These are phyloP conservation scores for Iphiclides podalirius DNA, from an alignment of 2,888 invertebrate genomes.

Conservation along the genomic window DNA sequence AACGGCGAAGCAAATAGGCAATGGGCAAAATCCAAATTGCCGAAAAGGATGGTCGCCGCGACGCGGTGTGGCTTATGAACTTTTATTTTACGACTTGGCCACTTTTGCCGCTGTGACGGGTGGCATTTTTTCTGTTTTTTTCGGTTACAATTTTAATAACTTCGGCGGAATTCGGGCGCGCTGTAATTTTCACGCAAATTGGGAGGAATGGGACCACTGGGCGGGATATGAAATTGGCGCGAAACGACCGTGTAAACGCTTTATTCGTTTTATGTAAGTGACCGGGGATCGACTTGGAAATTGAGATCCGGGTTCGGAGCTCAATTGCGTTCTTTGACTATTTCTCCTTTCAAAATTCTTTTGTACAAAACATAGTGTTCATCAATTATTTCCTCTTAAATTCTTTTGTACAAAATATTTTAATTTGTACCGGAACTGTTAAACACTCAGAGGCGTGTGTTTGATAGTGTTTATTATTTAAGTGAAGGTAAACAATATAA, in stretches of 20 bases:
- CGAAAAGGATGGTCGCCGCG: constrained; percentile 32
- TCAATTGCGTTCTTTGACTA: too few species aligned
- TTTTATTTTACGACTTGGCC: constrained; percentile 40
- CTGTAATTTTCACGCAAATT: constrained; percentile 16
- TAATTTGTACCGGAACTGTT: too few species aligned
- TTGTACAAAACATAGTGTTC: too few species aligned
- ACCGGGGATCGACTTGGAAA: too few species aligned
- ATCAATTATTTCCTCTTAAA: too few species aligned
- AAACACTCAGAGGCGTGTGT: too few species aligned
- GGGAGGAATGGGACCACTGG: constrained; percentile 9
- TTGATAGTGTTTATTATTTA: too few species aligned
- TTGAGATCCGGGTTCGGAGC: too few species aligned
- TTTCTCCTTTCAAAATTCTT: too few species aligned
- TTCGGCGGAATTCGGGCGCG: constrained; percentile 7
- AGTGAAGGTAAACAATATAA: too few species aligned
- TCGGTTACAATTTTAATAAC: constrained; percentile 22
- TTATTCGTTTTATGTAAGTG: neutral
- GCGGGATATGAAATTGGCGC: neutral
- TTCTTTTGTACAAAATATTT: too few species aligned
- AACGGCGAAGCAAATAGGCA: constrained; percentile 20
- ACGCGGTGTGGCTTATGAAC: constrained; percentile 35
- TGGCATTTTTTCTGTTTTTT: constrained; percentile 3
- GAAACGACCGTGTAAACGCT: neutral
- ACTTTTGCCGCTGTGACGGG: constrained; percentile 28
- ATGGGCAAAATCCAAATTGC: constrained; percentile 26